Percentiles rank a stretch among this genome's conserved stretches.
These are phyloP conservation scores for Orthonyx spaldingii DNA, from an alignment of 2,113 vertebrate genomes.

Conservation along the genomic window DNA sequence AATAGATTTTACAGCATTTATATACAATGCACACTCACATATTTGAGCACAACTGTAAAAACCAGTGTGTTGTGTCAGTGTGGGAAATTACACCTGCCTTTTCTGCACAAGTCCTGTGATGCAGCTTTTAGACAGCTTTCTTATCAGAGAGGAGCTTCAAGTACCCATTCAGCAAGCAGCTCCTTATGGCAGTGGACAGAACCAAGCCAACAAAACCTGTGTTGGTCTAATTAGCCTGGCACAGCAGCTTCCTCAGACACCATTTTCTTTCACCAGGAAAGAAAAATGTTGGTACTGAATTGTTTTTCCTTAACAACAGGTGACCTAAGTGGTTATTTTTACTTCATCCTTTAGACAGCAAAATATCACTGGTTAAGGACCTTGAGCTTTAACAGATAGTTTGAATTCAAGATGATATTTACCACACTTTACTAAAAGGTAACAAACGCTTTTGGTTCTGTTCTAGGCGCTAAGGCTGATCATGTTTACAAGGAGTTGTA, in stretches of 20 bases:
- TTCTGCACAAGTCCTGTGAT: neutral
- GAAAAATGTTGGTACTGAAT: neutral
- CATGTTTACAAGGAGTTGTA: neutral
- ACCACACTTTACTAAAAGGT: neutral
- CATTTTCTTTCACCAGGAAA: neutral
- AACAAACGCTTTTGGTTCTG: neutral
- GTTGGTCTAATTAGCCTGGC: neutral
- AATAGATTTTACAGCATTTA: neutral
- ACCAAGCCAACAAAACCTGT: neutral
- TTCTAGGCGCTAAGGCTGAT: neutral
- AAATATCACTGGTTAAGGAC: neutral
- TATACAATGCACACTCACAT: neutral
- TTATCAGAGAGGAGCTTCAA: neutral
- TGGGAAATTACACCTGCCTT: neutral
- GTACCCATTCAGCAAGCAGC: neutral
- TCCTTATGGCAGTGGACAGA: neutral
- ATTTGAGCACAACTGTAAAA: neutral
- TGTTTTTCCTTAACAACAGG: neutral
- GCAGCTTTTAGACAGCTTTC: neutral
- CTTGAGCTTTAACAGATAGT: neutral
- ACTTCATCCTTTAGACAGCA: neutral
- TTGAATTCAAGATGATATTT: neutral
- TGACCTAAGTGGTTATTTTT: neutral
- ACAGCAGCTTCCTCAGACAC: neutral
- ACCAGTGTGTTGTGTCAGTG: neutral